These are phyloP conservation scores for Enoplosus armatus DNA, from an alignment of 2,797 vertebrate species.

Conservation along the genomic window DNA sequence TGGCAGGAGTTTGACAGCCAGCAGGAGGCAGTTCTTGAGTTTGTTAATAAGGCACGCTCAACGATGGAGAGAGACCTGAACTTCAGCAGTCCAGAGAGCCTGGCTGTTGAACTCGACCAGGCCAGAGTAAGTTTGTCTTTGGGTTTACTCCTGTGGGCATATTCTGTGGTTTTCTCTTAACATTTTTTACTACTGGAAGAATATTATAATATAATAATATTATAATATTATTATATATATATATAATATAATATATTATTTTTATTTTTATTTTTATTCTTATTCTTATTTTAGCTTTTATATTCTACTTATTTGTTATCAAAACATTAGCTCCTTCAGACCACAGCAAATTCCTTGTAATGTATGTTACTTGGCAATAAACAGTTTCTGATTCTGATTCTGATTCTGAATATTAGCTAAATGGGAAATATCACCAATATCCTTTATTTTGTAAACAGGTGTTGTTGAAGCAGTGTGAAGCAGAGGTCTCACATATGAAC, in stretches of 20 bases:
- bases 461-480: constrained; percentile 88
- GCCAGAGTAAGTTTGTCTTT: constrained; percentile 84
- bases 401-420: too few relatives aligned
- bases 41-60: constrained; percentile 90
- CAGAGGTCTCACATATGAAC: constrained; percentile 89
- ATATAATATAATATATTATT: too few relatives aligned
- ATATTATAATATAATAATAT: too few relatives aligned
- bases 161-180: background rate
- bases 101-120: constrained; percentile 92
- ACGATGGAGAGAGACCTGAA: constrained; percentile 91
- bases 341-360: too few relatives aligned
- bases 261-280: too few relatives aligned
- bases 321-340: too few relatives aligned
- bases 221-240: too few relatives aligned
- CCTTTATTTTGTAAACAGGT: constrained; percentile 82
- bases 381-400: too few relatives aligned
- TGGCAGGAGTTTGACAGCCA: constrained; percentile 97
- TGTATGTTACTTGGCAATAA: too few relatives aligned
- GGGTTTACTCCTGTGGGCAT: background rate
- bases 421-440: background rate
- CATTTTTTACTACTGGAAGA: background rate
- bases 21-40: constrained; percentile 91
- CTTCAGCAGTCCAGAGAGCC: constrained; percentile 95
- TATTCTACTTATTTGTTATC: too few relatives aligned
- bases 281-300: too few relatives aligned